phyloP scores from a whole-genome alignment of 1,140 invertebrate species.

The Cyrtorhinus lividipennis region DNA sequence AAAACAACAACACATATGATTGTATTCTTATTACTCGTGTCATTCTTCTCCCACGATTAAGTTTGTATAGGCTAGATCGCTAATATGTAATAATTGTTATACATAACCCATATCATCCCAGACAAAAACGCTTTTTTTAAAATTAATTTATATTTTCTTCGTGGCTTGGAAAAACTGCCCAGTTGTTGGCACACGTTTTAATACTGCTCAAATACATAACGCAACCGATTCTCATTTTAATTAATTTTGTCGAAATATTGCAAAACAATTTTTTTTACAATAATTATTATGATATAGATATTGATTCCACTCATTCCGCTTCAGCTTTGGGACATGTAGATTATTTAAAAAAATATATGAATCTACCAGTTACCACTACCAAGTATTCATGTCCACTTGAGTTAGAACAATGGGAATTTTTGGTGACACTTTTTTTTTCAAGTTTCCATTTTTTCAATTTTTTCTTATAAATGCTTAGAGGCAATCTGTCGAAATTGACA shows the following conservation, averaged over 20 bases:
- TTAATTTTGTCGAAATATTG: neutral
- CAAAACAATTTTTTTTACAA: neutral
- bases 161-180: neutral
- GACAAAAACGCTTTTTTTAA: neutral
- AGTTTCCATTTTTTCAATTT: neutral
- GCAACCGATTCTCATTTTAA: neutral
- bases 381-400: slow-evolving; percentile 1
- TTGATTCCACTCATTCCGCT: neutral
- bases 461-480: slow-evolving; percentile 1
- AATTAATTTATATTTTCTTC: neutral
- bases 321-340: neutral
- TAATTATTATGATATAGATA: neutral
- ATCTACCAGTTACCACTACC: slow-evolving; percentile 2
- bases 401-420: neutral
- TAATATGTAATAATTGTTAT: neutral
- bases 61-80: neutral
- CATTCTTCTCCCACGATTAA: neutral
- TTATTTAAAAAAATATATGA: slow-evolving; percentile 8
- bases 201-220: neutral
- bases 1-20: slow-evolving; percentile 6
- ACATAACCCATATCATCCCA: neutral
- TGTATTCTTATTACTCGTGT: neutral
- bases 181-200: neutral
- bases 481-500: slow-evolving; percentile 4
- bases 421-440: neutral